A percentile compares a stretch with the other conserved stretches of the same genome.
Conservation (phyloP, 2,113 vertebrate genomes). For the Alethe castanea region DNA sequence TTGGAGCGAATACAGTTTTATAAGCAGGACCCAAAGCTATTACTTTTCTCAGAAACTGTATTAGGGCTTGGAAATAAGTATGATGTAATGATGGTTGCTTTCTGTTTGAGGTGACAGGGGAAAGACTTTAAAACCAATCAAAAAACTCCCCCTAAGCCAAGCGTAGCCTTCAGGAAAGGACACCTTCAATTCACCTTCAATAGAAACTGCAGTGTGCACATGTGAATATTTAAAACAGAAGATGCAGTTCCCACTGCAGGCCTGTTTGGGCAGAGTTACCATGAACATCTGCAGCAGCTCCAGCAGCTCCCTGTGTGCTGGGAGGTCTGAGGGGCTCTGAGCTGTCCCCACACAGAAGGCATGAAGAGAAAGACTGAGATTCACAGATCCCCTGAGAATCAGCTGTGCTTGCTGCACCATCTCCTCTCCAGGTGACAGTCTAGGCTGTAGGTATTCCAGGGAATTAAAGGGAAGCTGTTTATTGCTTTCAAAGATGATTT, state of each 20-base stretch:
- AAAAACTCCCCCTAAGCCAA: background rate
- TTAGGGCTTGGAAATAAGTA: background rate
- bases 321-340: background rate
- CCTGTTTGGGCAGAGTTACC: background rate
- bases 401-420: background rate
- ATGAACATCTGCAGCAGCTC: background rate
- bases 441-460: background rate
- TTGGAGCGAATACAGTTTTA: conserved; percentile 2
- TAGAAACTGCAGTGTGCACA: background rate
- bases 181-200: background rate
- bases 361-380: background rate
- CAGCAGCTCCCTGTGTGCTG: background rate
- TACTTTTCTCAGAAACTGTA: background rate
- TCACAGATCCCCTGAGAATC: background rate
- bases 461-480: background rate
- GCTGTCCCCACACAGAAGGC: background rate
- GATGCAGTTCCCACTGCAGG: background rate
- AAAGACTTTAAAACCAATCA: background rate
- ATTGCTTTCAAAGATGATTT: background rate
- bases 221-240: background rate
- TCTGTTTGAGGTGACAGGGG: background rate
- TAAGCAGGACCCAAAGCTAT: background rate
- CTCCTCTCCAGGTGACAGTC: background rate
- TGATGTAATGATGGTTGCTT: background rate
- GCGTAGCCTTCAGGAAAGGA: background rate